These are phyloP conservation scores for Hepsetus odoe DNA, from an alignment of 2,113 vertebrate species.

Conservation along the genomic window DNA sequence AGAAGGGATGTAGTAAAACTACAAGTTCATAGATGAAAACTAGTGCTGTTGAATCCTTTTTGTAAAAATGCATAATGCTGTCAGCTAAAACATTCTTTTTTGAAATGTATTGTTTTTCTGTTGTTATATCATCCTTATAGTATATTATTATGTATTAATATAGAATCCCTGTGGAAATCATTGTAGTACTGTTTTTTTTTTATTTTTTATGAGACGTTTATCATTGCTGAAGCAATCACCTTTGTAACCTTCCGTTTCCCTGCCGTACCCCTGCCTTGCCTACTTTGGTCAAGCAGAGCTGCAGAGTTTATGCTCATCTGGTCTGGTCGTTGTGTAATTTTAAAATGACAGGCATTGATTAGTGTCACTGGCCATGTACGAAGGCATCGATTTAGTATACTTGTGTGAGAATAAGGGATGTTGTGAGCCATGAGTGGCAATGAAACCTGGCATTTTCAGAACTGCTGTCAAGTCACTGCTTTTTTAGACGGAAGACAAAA, in stretches of 20 bases:
- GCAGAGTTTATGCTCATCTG: neutral
- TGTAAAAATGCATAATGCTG: neutral
- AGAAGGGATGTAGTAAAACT: neutral
- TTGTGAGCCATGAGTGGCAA: conserved; percentile 34
- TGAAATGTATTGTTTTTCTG: no score
- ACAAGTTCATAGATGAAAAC: neutral
- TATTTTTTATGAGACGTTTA: neutral
- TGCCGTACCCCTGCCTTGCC: neutral
- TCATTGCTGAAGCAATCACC: neutral
- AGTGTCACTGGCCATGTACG: conserved; percentile 36
- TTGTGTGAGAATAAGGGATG: conserved; percentile 15
- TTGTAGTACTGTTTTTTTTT: no score
- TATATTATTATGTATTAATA: no score
- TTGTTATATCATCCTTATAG: no score
- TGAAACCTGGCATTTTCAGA: conserved; percentile 36
- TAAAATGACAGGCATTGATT: conserved; percentile 44
- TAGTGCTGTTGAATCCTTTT: neutral
- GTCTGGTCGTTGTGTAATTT: conserved; percentile 21
- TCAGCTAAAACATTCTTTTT: no score
- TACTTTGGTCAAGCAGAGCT: conserved; percentile 16
- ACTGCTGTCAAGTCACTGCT: neutral
- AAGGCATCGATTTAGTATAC: conserved; percentile 46
- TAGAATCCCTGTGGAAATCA: no score
- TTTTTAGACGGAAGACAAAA: neutral
- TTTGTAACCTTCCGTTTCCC: neutral